Evolutionary conservation across 2,113 vertebrate genomes (phyloP).

Genomic region (Dunckerocampus dactyliophorus): DNA sequence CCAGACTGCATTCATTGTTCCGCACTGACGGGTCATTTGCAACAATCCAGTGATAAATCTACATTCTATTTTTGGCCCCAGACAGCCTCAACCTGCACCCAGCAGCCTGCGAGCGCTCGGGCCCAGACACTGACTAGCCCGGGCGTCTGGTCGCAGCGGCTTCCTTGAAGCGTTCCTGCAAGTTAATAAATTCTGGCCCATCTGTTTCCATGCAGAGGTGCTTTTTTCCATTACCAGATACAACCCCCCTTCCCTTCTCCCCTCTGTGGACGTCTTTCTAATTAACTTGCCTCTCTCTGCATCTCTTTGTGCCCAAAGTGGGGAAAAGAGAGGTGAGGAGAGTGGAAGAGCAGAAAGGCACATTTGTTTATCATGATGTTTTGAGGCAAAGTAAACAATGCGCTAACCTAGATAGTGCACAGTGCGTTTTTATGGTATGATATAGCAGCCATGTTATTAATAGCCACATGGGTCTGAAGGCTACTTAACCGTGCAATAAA

Average conservation of each 20-base stretch:
- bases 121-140: constrained; percentile 67
- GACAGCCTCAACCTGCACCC: constrained; percentile 64
- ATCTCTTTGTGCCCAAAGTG: constrained; percentile 57
- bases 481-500: constrained; percentile 72
- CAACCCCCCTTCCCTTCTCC: constrained; percentile 40
- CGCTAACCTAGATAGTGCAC: constrained; percentile 50
- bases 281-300: constrained; percentile 71
- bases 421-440: constrained; percentile 46
- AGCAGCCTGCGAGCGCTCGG: constrained; percentile 43
- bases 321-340: constrained; percentile 33
- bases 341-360: constrained; percentile 38
- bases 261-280: constrained; percentile 64
- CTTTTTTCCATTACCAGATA: constrained; percentile 65
- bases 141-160: constrained; percentile 67
- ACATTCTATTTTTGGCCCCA: constrained; percentile 61
- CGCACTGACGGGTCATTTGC: constrained; percentile 63
- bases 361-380: constrained; percentile 60
- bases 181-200: constrained; percentile 78
- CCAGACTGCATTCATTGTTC: constrained; percentile 52
- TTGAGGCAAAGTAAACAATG: constrained; percentile 56
- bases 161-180: constrained; percentile 71
- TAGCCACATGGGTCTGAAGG: constrained; percentile 65
- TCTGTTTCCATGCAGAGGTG: constrained; percentile 68
- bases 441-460: constrained; percentile 68
- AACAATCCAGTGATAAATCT: constrained; percentile 64